Evolutionary conservation across 2,888 invertebrate genomes (phyloP), one percentile per base, ranked within the genome.

Genomic region (Stictocephala bisonia): DNA sequence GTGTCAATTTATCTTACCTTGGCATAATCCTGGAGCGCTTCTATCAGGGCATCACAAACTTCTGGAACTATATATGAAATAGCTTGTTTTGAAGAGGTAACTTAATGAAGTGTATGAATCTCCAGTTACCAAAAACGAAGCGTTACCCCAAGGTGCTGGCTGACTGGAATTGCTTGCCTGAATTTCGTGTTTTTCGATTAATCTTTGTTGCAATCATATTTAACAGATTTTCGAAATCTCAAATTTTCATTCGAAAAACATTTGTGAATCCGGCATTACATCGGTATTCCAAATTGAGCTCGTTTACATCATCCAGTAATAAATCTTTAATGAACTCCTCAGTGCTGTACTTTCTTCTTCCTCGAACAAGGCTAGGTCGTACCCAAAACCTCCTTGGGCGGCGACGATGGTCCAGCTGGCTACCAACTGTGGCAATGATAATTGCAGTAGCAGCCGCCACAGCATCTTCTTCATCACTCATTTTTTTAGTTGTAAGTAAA

Each of bases 211-310:
- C 74, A 40, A 71, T 53, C 48, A 64, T 18, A 6, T 48, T 72
- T 18, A 74, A 40, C 26, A 74, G 51, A 56, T 68, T 51, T 74
- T 74, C 72, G 35, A 74, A 74, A 58, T 74, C 74, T 9, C 44
- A 53, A 68, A 48, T 72, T 18, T 73, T 67, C 67, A 74, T 72
- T 68, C 72, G 18, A 58, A 72, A 68, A 50, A 74, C 66, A 56
- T 74, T 74, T 24, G 20, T 2, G 53, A 74, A 74, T 22, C 71
- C 71, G 18, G 48, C 44, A 24, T 74, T 29, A 60, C 56, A 53
- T 20, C 66, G 31, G 58, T 27, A 72, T 58, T 71, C 71, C 18
- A 67, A 53, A 41, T 72, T 68, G 15, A 72, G 58, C 20, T 67
- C 69, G n/a, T 72, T 31, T 31, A 68, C 64, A 41, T 72, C 68